Base-by-base conservation (phyloP, 2,888 invertebrate genomes). In the Drosophila recens region DNA sequence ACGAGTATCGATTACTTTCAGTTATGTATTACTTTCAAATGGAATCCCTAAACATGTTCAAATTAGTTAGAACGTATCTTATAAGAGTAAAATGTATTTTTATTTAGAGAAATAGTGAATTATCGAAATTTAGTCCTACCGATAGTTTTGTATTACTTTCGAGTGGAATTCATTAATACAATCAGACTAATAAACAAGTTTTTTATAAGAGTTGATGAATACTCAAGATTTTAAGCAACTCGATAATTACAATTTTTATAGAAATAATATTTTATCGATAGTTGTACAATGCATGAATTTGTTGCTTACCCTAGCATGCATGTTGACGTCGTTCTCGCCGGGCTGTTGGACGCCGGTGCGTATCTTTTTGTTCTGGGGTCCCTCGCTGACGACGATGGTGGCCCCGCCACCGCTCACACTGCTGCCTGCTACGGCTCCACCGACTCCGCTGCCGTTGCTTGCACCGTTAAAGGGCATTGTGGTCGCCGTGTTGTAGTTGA, bases 331-430 rank as follows among this genome's bases (percentile, higher is more conserved):
- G 53, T 87, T 89, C 34, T 92, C 92, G 62, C 91, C 90, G 56
- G 91, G 78, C 88, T 92, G 92, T 76, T 91, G 92, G 66, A 91
- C 92, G 27, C 92, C 92, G 72, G 92, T 92, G 67, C 92, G 92
- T 79, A 92, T 92, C 80, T 92, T 92, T 84, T 92, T 92, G 67
- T 92, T 92, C 78, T 92, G 92, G 80, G 92, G 92, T 66, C 92
- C 92, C 80, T 92, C 92, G 71, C 88, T 90, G 68, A 91, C 90
- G 34, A 90, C 90, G 33, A 90, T 88, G 61, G 90, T 83, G 67
- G 90, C 90, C 57, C 92, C 91, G 33, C 91, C 91, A 42, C 91
- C 92, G 57, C 90, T 90, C 48, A 90, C 90, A 58, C 87, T 89
- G 67, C 91, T 88, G 76, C 84, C 87, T 57, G 83, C 83, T 58